Base-by-base conservation (phyloP, 1,140 invertebrate species). In the Drosophila miranda region DNA sequence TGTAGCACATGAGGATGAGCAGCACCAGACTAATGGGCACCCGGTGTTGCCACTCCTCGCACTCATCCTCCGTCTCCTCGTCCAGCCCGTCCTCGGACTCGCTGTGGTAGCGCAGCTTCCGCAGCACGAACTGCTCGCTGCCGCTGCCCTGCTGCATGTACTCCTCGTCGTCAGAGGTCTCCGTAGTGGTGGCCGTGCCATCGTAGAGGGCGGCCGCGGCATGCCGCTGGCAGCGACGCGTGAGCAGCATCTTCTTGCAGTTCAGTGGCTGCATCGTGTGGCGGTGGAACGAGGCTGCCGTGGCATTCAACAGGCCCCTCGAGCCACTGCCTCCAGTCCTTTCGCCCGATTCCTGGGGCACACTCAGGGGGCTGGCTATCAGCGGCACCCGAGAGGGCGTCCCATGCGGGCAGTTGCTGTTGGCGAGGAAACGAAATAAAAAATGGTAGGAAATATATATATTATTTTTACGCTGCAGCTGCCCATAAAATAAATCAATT, bases 11-110 rank as follows among this genome's bases (percentile, higher is more conserved):
- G 1, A 96, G 93, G 30, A 96, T 93, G 19, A 94, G 91, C 11
- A 96, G 79, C 2, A 96, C 95, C 41, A 96, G 90, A 21, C 93
- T 92, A n/a, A 95, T 93, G 56, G 95, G 95, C 59, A 96, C 94
- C 80, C 93, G 92, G 70, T 93, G 92, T 43, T 55, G 51, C 16
- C 50, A 42, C 42, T 64, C 59, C 2, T 83, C 67, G n/a, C 57
- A 68, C 16, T 74, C 81, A 6, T 83, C 63, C 14, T 69, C 42
- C 14, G n/a, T 66, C 41, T 55, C 62, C 11, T 78, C 53, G 1
- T 49, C 30, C 46, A 60, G 52, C 2, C 60, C 58, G 3, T 72
- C 75, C 49, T 62, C 53, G n/a, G 62, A 43, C 9, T 54, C 48
- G 51, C 56, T 60, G 21, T 52, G 63, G 21, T 54, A 61, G 34